These are phyloP conservation scores for Stictonetta naevosa DNA, from an alignment of 2,113 vertebrate genomes.

Conservation along the genomic window DNA sequence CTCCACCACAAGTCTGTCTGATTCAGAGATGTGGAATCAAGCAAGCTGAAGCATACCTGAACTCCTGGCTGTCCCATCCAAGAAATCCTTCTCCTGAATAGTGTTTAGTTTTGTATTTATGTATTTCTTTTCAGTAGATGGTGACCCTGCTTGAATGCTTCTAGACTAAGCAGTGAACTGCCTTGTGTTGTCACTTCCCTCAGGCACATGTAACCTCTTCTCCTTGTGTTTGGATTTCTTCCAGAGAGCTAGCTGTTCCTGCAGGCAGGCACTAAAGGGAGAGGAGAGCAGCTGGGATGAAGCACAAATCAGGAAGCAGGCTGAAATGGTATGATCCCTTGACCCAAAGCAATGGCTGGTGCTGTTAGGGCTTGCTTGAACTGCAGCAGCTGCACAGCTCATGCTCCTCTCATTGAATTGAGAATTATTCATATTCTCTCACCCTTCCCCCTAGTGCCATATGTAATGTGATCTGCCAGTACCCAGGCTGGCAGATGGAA, in stretches of 20 bases:
- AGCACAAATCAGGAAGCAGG: constrained; percentile 19
- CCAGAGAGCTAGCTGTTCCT: constrained; percentile 5
- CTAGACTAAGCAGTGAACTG: not conserved
- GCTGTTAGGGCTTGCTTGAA: not conserved
- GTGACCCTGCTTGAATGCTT: not conserved
- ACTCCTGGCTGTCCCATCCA: not conserved
- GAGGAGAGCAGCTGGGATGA: constrained; percentile 13
- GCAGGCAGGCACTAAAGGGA: constrained; percentile 19
- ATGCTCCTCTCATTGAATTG: not conserved
- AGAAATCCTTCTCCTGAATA: not conserved
- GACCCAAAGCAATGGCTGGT: not conserved
- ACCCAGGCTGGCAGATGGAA: constrained; percentile 38
- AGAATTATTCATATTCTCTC: not conserved
- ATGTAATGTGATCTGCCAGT: not conserved
- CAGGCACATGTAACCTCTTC: not conserved
- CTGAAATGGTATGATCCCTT: constrained; percentile 14
- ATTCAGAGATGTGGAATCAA: not conserved
- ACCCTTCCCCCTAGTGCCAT: not conserved
- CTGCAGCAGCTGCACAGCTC: constrained; percentile 20
- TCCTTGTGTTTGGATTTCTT: constrained; percentile 16
- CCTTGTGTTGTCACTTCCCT: not conserved
- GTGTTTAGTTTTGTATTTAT: not conserved
- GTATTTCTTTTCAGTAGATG: not conserved
- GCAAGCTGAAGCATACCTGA: not conserved
- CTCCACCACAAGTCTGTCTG: not conserved